Conservation (phyloP, 1,140 invertebrate genomes). For the Macrocentrus cingulum region DNA sequence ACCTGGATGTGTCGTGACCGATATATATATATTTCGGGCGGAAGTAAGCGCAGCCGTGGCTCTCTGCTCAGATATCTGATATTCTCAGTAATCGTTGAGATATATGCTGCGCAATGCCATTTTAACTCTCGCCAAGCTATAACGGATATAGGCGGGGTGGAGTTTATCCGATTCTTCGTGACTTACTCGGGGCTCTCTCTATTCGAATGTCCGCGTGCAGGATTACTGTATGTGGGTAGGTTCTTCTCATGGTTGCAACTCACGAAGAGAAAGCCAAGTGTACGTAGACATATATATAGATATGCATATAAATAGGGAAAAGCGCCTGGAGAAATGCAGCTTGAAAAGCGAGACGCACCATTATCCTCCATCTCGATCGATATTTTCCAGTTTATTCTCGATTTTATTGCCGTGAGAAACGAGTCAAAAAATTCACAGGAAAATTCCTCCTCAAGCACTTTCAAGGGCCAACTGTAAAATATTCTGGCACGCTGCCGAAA, state of each 20-base stretch:
- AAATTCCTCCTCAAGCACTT: slow-evolving; percentile 5
- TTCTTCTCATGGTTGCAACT: background rate
- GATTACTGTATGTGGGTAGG: slow-evolving; percentile 16
- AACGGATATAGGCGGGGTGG: slow-evolving; percentile 15
- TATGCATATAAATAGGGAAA: too few relatives aligned
- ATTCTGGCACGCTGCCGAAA: slow-evolving; percentile 5
- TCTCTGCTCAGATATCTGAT: slow-evolving; percentile 10
- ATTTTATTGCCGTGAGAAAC: slow-evolving; percentile 13
- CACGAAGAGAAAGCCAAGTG: background rate
- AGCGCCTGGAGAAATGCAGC: too few relatives aligned
- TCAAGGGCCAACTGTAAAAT: background rate
- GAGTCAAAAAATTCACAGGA: slow-evolving; percentile 4
- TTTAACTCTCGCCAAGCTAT: slow-evolving; percentile 9
- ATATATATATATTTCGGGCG: too few relatives aligned
- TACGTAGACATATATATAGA: too few relatives aligned
- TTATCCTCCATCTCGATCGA: slow-evolving; percentile 6
- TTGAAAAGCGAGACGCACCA: too few relatives aligned
- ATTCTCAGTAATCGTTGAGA: slow-evolving; percentile 14
- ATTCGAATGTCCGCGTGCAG: slow-evolving; percentile 6
- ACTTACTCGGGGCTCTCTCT: slow-evolving; percentile 21
- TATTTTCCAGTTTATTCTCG: slow-evolving; percentile 15
- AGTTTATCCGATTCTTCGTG: slow-evolving; percentile 25
- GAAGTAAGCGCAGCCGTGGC: background rate
- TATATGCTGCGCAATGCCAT: slow-evolving; percentile 14
- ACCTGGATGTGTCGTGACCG: background rate